Evolutionary conservation across 2,797 vertebrate species (phyloP).

Genomic region (Tachyglossus aculeatus): DNA sequence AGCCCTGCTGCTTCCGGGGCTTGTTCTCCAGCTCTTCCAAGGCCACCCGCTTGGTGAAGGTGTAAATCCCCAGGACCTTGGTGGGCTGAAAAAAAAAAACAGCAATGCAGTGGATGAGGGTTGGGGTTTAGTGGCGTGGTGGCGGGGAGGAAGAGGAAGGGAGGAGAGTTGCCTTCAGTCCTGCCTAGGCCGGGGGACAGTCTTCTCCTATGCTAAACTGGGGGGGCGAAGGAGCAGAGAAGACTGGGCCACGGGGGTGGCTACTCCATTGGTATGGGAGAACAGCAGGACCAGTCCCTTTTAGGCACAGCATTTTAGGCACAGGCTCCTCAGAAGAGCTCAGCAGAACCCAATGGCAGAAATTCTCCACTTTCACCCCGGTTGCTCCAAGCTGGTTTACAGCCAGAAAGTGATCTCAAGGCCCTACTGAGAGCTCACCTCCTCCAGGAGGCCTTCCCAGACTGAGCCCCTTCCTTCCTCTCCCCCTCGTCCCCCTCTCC

Average conservation of each 20-base stretch:
- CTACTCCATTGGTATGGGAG: neutral
- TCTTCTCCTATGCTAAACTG: neutral
- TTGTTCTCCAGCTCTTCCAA: conserved; percentile 97
- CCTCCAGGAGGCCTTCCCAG: no score
- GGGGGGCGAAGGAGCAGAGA: neutral
- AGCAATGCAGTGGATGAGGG: neutral
- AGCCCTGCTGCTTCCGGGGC: conserved; percentile 96
- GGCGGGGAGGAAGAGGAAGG: neutral
- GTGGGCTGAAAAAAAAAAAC: conserved; percentile 84
- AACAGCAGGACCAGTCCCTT: neutral
- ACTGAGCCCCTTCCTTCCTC: no score
- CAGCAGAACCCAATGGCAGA: neutral
- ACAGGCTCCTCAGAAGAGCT: neutral
- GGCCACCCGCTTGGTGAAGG: conserved; percentile 94
- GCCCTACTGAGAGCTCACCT: no score
- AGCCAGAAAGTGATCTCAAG: no score
- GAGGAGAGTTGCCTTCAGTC: neutral
- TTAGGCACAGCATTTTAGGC: neutral
- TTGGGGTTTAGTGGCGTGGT: neutral
- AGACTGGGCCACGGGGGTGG: neutral
- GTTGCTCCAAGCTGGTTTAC: no score
- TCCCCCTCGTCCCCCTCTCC: no score
- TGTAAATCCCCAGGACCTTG: conserved; percentile 97
- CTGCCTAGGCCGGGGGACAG: neutral
- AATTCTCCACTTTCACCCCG: no score